A percentile compares a stretch with the other conserved stretches of the same genome.
Conservation (phyloP, 2,797 vertebrate species). For the Spinus pinus region DNA sequence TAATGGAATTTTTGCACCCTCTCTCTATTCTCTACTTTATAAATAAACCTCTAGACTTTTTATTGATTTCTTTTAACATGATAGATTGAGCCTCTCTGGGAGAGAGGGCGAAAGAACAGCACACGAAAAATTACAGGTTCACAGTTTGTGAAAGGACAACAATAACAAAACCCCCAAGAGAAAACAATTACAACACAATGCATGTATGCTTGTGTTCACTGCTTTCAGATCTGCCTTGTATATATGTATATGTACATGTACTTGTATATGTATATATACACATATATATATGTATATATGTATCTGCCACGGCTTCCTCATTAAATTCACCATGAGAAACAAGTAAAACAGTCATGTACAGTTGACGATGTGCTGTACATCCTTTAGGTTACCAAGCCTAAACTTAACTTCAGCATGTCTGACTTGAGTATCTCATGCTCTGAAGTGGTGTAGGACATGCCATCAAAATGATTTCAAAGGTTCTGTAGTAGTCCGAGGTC, state of each 20-base stretch:
- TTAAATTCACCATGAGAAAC: not conserved
- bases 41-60: slow-evolving; percentile 56
- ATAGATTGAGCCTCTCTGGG: slow-evolving; percentile 49
- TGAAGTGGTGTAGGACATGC: not conserved
- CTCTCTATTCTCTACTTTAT: slow-evolving; percentile 49
- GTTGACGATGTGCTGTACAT: not conserved
- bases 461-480: not conserved
- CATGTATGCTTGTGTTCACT: not conserved
- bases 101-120: slow-evolving; percentile 38
- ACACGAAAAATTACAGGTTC: slow-evolving; percentile 57
- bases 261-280: no score
- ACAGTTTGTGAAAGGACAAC: slow-evolving; percentile 28
- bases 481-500: not conserved
- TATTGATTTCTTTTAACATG: slow-evolving; percentile 63
- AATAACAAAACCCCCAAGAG: slow-evolving; percentile 9
- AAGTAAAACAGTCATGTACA: not conserved
- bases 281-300: accelerated
- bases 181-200: not conserved
- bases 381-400: not conserved
- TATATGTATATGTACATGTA: no score
- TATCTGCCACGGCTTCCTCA: not conserved
- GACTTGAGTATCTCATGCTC: not conserved
- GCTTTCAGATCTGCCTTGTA: not conserved
- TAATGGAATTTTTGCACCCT: slow-evolving; percentile 53
- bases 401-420: not conserved